phyloP scores from a whole-genome alignment of 2,113 vertebrate species.

The Osmerus mordax region DNA sequence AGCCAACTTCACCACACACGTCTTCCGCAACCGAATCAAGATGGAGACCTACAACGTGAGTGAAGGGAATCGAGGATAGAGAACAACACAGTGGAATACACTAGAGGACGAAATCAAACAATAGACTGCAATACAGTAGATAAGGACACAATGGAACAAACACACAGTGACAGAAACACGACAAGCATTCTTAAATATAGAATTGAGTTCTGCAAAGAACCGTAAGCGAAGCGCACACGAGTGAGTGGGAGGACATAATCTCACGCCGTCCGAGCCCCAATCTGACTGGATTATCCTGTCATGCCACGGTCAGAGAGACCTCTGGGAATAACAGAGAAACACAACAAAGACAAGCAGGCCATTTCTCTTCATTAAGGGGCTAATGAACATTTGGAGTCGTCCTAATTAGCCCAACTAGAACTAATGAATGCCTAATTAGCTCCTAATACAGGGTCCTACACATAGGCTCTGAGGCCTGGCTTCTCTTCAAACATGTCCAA shows the following conservation, averaged over 20 bases:
- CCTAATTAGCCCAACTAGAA: slow-evolving; percentile 60
- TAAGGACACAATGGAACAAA: neutral
- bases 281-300: no score
- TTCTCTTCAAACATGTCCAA: no score
- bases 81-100: neutral
- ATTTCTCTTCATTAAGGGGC: slow-evolving; percentile 61
- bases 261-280: no score
- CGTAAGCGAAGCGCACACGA: no score
- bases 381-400: slow-evolving; percentile 64
- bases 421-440: slow-evolving; percentile 56
- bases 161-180: no score
- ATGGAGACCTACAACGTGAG: slow-evolving; percentile 91
- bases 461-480: no score
- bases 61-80: slow-evolving; percentile 19
- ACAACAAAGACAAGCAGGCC: slow-evolving; percentile 60
- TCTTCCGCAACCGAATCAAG: slow-evolving; percentile 84
- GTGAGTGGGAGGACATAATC: no score
- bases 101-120: neutral
- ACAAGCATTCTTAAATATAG: no score
- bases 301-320: no score
- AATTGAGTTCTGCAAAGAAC: no score
- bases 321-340: neutral
- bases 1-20: slow-evolving; percentile 79
- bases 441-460: slow-evolving; percentile 11
- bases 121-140: neutral